Conservation (phyloP, 2,113 vertebrate species). For the Anguilla japonica region DNA sequence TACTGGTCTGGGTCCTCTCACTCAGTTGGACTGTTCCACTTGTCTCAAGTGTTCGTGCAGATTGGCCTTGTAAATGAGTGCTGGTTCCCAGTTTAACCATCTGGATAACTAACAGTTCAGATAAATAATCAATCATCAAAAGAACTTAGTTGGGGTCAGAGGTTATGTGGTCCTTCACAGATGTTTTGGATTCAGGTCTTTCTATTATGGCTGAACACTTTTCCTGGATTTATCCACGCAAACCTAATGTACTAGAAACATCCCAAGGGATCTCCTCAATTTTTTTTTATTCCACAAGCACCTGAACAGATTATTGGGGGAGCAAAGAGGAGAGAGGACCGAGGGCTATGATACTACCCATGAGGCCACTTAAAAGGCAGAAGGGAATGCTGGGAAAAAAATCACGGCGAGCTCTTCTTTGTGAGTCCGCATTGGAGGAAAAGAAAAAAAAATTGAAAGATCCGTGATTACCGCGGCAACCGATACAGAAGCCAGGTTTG, state of each 20-base stretch:
- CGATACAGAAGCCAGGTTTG: slow-evolving; percentile 36
- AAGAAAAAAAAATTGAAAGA: background rate
- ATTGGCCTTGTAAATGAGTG: background rate
- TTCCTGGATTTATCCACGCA: slow-evolving; percentile 48
- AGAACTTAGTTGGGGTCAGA: slow-evolving; percentile 31
- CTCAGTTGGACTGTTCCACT: background rate
- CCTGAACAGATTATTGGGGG: slow-evolving; percentile 26
- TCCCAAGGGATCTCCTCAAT: slow-evolving; percentile 34
- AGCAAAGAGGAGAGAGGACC: slow-evolving; percentile 3
- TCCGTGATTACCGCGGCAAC: slow-evolving; percentile 24
- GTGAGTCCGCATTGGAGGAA: slow-evolving; percentile 45
- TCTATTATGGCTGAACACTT: slow-evolving; percentile 46
- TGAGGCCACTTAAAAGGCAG: slow-evolving; percentile 64
- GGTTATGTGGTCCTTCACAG: slow-evolving; percentile 31
- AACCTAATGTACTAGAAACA: slow-evolving; percentile 37
- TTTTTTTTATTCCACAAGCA: slow-evolving; percentile 26
- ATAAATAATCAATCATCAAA: background rate
- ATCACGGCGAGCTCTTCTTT: slow-evolving; percentile 43
- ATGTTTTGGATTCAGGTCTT: slow-evolving; percentile 46
- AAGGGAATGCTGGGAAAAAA: slow-evolving; percentile 56
- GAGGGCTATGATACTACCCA: slow-evolving; percentile 53
- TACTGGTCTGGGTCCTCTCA: background rate
- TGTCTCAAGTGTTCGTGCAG: background rate
- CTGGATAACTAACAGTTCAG: background rate
- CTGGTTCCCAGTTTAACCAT: background rate